Evolutionary conservation across 2,113 vertebrate species (phyloP), one percentile per base, ranked within the genome.

Genomic region (Entelurus aequoreus): DNA sequence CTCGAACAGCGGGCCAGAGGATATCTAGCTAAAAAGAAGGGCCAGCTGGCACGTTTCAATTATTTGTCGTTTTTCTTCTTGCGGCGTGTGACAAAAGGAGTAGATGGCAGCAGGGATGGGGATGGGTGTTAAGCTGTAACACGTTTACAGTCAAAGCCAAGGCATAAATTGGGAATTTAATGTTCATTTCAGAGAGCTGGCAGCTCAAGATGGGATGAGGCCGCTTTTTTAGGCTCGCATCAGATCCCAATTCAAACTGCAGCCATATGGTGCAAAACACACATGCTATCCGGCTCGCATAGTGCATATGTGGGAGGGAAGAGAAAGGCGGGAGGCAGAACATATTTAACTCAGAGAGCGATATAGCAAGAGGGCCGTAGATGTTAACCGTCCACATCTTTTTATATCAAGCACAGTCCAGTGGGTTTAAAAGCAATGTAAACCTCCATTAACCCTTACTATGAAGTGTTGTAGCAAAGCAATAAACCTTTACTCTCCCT

Each of bases 21-120:
- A 62, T 72, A 79, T 65, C 75, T 63, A 83, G 82, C 75, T 60
- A 62, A 77, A 77, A 78, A 81, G 75, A 61, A 75, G 76, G 78
- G 84, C 88, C 88, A 89, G 86, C 86, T 89, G 89, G 84, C 82
- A 79, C 51, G 70, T 84, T 87, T 84, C 77, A 85, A 84, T 88
- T 84, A 83, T 80, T 85, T 74, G 79, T 80, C 72, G 19, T 79
- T 63, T 63, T 65, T 81, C 68, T 84, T 76, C 82, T 66, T 46
- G 57, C 73, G 52, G 78, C 77, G 73, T 79, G 84, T 79, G 73
- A 88, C 78, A 87, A 84, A 82, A 78, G 76, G 80, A 83, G 66
- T 74, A 72, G 81, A 84, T 75, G 79, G 82, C 68, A 74, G 68
- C 74, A 82, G 83, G 42, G 81, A 76, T 66, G 71, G 69, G 73